These are phyloP conservation scores for Melangyna quadrimaculata DNA, from an alignment of 2,888 invertebrate genomes.

Conservation along the genomic window DNA sequence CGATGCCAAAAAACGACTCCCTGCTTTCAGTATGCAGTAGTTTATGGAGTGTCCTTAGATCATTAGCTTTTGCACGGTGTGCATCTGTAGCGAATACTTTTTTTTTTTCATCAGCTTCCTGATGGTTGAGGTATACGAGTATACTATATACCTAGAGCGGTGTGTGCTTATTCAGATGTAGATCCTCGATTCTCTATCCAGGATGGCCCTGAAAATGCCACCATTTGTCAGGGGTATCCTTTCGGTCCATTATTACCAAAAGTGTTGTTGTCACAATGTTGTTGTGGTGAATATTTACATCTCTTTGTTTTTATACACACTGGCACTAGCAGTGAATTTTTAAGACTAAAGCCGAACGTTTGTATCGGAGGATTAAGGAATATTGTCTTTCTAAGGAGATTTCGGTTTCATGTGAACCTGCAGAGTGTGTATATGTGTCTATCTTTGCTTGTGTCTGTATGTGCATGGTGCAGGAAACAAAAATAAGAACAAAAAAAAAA, in stretches of 20 bases:
- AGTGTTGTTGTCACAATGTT: constrained; percentile 68
- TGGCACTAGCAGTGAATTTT: constrained; percentile 1
- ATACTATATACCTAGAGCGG: no score
- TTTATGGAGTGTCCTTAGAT: constrained; percentile 64
- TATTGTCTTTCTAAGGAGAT: constrained; percentile 38
- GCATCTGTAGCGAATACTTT: constrained; percentile 3
- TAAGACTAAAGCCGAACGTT: constrained; percentile 28
- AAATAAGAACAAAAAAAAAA: constrained; percentile 24
- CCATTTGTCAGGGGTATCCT: constrained; percentile 47
- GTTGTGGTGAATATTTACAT: constrained; percentile 70
- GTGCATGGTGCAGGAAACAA: not conserved
- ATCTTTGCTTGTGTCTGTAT: not conserved
- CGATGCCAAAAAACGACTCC: constrained; percentile 27
- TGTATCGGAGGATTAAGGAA: constrained; percentile 45
- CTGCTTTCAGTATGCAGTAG: constrained; percentile 36
- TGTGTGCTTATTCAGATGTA: not conserved
- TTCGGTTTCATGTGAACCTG: constrained; percentile 20
- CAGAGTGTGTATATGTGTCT: not conserved
- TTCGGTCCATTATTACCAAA: constrained; percentile 32
- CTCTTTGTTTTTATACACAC: constrained; percentile 34
- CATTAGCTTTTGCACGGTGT: constrained; percentile 54
- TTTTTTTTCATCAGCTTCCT: constrained; percentile 6
- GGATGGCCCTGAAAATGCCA: constrained; percentile 27
- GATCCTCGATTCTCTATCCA: constrained; percentile 10
- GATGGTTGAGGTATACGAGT: constrained; percentile 5